These are phyloP conservation scores for Metellina segmentata DNA, from an alignment of 2,888 invertebrate species.

Conservation along the genomic window DNA sequence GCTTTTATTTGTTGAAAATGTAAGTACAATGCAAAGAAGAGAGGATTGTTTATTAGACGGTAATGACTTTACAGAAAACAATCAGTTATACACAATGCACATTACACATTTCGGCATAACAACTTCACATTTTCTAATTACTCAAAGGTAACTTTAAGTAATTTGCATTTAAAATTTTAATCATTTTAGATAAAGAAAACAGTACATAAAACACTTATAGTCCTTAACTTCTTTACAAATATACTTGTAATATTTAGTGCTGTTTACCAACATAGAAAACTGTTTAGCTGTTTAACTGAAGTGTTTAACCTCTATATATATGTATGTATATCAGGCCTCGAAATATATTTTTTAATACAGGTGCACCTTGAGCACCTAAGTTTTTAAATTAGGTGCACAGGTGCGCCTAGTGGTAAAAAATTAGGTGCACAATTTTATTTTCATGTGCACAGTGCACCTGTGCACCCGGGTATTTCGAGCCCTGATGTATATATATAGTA, in stretches of 20 bases:
- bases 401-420: no score
- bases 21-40: not conserved
- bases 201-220: conserved; percentile 1
- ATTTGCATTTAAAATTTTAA: not conserved
- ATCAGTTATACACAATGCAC: conserved; percentile 1
- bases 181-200: not conserved
- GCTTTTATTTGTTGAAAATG: not conserved
- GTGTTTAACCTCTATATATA: no score
- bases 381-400: no score
- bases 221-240: not conserved
- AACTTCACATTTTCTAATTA: conserved; percentile 1
- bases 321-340: no score
- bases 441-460: no score
- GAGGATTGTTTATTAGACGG: conserved; percentile 1
- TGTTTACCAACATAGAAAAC: not conserved
- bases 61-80: conserved; percentile 1
- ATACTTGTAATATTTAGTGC: conserved; percentile 1
- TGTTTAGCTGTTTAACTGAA: no score
- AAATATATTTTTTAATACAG: no score
- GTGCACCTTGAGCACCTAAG: no score
- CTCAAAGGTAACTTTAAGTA: not conserved
- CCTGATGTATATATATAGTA: no score
- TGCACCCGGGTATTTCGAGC: no score
- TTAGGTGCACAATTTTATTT: no score
- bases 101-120: not conserved